These are phyloP conservation scores for Tretioscincus oriximinensis DNA, from an alignment of 2,113 vertebrate species.

Conservation along the genomic window DNA sequence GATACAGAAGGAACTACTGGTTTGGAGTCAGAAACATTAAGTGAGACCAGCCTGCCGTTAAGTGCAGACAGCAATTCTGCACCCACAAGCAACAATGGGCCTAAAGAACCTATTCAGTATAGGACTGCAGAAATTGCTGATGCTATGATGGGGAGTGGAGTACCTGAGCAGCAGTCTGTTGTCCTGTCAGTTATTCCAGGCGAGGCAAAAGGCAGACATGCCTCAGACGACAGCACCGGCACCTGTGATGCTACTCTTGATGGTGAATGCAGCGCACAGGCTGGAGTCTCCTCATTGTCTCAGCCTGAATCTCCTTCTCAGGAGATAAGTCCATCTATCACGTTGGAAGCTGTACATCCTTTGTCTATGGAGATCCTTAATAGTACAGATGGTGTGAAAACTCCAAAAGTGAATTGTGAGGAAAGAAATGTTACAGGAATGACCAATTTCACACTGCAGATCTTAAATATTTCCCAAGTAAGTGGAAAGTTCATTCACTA, in stretches of 20 bases:
- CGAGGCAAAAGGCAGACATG: slow-evolving; percentile 64
- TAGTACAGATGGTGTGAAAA: slow-evolving; percentile 79
- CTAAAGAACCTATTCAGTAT: slow-evolving; percentile 61
- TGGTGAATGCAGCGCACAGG: slow-evolving; percentile 15
- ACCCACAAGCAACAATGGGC: slow-evolving; percentile 5
- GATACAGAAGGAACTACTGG: slow-evolving; percentile 34
- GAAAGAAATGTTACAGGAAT: slow-evolving; percentile 80
- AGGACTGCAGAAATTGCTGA: slow-evolving; percentile 80
- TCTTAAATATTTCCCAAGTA: slow-evolving; percentile 91
- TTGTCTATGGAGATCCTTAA: slow-evolving; percentile 74
- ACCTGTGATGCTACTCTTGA: slow-evolving; percentile 59
- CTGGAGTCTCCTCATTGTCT: slow-evolving; percentile 10
- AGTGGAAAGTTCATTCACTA: background rate
- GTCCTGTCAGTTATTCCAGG: slow-evolving; percentile 81
- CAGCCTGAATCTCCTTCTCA: background rate
- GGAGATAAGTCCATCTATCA: slow-evolving; percentile 50
- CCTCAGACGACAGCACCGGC: slow-evolving; percentile 30
- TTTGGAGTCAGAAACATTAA: slow-evolving; percentile 10
- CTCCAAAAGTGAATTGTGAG: slow-evolving; percentile 90
- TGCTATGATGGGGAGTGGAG: slow-evolving; percentile 76
- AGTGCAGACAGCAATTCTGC: background rate
- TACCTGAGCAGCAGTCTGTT: slow-evolving; percentile 55
- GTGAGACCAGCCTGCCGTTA: background rate
- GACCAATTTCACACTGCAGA: slow-evolving; percentile 76
- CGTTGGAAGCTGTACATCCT: slow-evolving; percentile 65